phyloP scores from a whole-genome alignment of 1,140 invertebrate genomes.

The Dendroctonus valens region DNA sequence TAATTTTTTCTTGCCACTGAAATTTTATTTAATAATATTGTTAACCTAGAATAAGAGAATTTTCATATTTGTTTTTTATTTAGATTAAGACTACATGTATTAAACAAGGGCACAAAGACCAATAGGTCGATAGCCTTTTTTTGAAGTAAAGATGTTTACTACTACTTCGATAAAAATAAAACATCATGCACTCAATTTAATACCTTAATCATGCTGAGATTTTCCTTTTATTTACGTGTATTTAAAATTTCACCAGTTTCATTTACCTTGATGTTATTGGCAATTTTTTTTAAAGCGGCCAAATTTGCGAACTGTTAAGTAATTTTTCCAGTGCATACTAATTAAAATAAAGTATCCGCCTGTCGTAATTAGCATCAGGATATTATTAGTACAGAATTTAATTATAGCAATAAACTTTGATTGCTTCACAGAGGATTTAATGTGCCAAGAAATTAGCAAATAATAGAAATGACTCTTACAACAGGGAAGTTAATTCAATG shows the following conservation, averaged over 20 bases:
- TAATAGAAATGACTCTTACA: neutral
- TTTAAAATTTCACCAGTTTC: neutral
- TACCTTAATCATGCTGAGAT: too few relatives aligned
- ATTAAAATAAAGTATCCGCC: neutral
- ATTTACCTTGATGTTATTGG: neutral
- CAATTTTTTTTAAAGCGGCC: neutral
- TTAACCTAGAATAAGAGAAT: too few relatives aligned
- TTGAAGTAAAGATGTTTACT: too few relatives aligned
- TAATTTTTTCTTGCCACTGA: too few relatives aligned
- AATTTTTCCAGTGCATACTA: neutral
- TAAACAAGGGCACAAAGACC: too few relatives aligned
- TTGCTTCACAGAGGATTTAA: neutral
- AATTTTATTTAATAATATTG: too few relatives aligned
- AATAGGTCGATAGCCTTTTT: too few relatives aligned
- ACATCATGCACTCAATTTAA: too few relatives aligned
- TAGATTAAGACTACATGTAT: too few relatives aligned
- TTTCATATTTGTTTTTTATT: too few relatives aligned
- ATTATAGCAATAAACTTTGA: conserved; percentile 1
- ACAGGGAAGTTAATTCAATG: too few relatives aligned
- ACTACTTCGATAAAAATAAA: too few relatives aligned
- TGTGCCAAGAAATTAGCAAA: neutral
- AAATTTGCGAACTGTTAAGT: neutral
- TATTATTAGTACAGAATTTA: conserved; percentile 1
- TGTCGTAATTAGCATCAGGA: neutral
- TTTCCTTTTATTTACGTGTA: neutral